A percentile compares a stretch with the other conserved stretches of the same genome.
These are phyloP conservation scores for Trichonephila clavipes DNA, from an alignment of 1,140 invertebrate genomes.

Conservation along the genomic window DNA sequence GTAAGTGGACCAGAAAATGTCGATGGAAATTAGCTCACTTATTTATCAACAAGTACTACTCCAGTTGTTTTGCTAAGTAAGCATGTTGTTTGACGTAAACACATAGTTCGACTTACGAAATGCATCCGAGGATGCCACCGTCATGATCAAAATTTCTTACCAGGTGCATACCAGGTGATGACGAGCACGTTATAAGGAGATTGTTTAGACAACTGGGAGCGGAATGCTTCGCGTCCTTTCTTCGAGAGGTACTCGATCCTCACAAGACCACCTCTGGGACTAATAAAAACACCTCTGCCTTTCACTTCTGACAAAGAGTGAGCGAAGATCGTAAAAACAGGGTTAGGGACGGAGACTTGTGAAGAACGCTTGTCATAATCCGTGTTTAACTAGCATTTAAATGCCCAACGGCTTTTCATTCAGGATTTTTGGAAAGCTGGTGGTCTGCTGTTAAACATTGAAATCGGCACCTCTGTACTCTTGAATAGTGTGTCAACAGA, in stretches of 20 bases:
- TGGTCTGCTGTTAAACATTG: slow-evolving; percentile 2
- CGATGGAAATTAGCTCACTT: not conserved
- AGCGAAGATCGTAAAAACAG: slow-evolving; percentile 36
- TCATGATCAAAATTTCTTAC: not conserved
- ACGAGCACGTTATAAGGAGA: not conserved
- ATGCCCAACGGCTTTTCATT: slow-evolving; percentile 19
- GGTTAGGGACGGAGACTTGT: not conserved
- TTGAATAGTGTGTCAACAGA: not conserved
- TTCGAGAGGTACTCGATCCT: not conserved
- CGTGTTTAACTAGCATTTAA: slow-evolving; percentile 56
- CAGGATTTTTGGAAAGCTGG: not conserved
- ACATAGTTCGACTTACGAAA: not conserved
- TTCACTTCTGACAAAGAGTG: slow-evolving; percentile 22
- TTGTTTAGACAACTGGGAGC: slow-evolving; percentile 50
- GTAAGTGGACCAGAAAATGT: not conserved
- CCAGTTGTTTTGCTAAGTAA: not conserved
- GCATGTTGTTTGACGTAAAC: not conserved
- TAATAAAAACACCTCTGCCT: slow-evolving; percentile 58
- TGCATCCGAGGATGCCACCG: too few relatives aligned
- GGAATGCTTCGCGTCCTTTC: slow-evolving; percentile 16
- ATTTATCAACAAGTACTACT: not conserved
- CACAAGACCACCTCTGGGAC: slow-evolving; percentile 17
- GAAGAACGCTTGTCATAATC: slow-evolving; percentile 28
- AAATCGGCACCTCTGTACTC: slow-evolving; percentile 33
- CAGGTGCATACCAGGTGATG: slow-evolving; percentile 28